Evolutionary conservation across 2,888 invertebrate genomes (phyloP), one percentile per base, ranked within the genome.

Genomic region (Drosophila rubida): DNA sequence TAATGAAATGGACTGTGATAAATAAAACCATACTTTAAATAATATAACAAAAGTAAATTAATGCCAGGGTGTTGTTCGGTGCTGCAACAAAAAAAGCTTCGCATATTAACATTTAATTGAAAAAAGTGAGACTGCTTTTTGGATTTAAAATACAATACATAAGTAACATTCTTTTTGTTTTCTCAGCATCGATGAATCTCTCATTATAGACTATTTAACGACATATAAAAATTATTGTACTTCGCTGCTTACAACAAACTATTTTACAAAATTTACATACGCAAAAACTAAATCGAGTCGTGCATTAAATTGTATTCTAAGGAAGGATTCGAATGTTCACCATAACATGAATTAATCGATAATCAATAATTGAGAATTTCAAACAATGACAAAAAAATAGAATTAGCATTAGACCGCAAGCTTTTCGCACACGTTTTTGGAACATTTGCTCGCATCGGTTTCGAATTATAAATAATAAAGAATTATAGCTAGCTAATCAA

Each of bases 241-340:
- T 84, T 84, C 84, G 84, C 84, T 84, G 84, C 84, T 84, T 84
- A 84, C 87, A 84, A 87, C 87, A 84, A 84, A 84, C 84, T 84
- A 84, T 84, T 84, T 84, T 84, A 84, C 87, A 74, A 74, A 81
- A 84, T 81, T 78, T 87, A 78, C 78, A 78, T 84, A 85, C 58
- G 71, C 80, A 85, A 75, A 66, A 76, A 81, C 69, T 71, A 66
- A 69, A 57, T 62, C 32, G 60, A 79, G 72, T 64, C 61, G 73
- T 81, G 70, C 60, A 46, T 32, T 59, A 30, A 66, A 48, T 41
- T 73, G 57, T 67, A 69, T 53, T 64, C 81, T 81, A 82, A 70
- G 74, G 76, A 75, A 69, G 78, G 80, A 85, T 75, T 79, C 42
- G 44, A 57, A 67, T 79, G 63, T 81, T 66, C 69, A 69, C 11